These are phyloP conservation scores for Hydrotaea cyrtoneurina DNA, from an alignment of 2,888 invertebrate species.

Conservation along the genomic window DNA sequence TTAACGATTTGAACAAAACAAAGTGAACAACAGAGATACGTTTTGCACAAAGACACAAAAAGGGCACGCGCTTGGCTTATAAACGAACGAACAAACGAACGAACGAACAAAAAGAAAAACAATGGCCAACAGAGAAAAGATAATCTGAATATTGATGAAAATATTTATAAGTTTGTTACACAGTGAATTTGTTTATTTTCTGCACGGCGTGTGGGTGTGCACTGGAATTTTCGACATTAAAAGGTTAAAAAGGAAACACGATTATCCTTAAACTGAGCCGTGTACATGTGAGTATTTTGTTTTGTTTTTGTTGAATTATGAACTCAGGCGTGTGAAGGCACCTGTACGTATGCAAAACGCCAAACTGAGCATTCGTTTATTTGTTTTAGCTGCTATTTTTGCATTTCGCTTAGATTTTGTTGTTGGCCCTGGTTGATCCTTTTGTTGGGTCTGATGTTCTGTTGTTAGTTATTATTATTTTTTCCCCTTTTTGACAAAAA, in stretches of 20 bases:
- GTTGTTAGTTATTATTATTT: neutral
- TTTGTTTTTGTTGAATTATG: constrained; percentile 32
- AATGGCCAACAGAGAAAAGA: constrained; percentile 56
- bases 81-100: constrained; percentile 3
- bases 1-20: constrained; percentile 30
- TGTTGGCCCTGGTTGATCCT: constrained; percentile 39
- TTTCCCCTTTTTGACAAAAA: constrained; percentile 22
- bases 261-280: constrained; percentile 49
- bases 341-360: constrained; percentile 45
- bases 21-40: constrained; percentile 5
- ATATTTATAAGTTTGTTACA: constrained; percentile 59
- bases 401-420: constrained; percentile 21
- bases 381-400: constrained; percentile 26
- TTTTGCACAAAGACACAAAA: constrained; percentile 38
- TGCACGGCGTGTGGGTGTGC: constrained; percentile 7
- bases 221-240: constrained; percentile 16
- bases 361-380: constrained; percentile 23
- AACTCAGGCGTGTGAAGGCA: constrained; percentile 48
- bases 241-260: constrained; percentile 56
- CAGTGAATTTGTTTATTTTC: neutral
- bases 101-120: constrained; percentile 26
- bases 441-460: neutral
- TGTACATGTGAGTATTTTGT: constrained; percentile 16
- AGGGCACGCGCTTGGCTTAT: constrained; percentile 61
- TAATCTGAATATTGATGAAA: constrained; percentile 66